phyloP scores from a whole-genome alignment of 2,888 invertebrate species.

The Scaptomyza flava region DNA sequence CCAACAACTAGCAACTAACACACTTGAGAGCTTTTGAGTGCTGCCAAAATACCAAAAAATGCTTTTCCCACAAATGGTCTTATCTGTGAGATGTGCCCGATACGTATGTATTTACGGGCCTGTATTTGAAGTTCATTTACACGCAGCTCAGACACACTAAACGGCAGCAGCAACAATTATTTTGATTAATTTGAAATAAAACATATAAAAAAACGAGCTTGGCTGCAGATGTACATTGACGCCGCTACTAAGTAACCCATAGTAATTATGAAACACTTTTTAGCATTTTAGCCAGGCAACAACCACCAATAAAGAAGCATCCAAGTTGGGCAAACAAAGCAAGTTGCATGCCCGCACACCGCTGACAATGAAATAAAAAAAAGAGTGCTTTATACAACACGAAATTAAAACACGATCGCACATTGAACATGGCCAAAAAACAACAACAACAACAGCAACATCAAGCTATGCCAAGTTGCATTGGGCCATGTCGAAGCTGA shows the following conservation, averaged over 20 bases:
- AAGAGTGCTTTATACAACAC: conserved; percentile 67
- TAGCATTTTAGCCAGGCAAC: conserved; percentile 66
- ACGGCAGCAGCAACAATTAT: conserved; percentile 57
- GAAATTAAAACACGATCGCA: conserved; percentile 78
- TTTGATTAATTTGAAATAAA: conserved; percentile 68
- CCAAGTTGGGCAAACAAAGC: conserved; percentile 49
- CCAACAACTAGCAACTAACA: conserved; percentile 18
- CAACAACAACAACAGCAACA: conserved; percentile 5
- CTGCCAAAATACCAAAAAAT: conserved; percentile 42
- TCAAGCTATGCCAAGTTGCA: conserved; percentile 61
- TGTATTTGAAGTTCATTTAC: conserved; percentile 71
- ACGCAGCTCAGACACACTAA: conserved; percentile 61
- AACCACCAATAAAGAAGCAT: conserved; percentile 39
- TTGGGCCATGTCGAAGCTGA: conserved; percentile 76
- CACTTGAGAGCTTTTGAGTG: conserved; percentile 10
- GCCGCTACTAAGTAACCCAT: conserved; percentile 47
- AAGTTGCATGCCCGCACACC: conserved; percentile 77
- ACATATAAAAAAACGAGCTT: conserved; percentile 17
- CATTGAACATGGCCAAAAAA: conserved; percentile 64
- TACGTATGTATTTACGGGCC: not conserved
- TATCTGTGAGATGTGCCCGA: conserved; percentile 47
- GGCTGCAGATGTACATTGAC: conserved; percentile 63
- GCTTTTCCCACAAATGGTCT: conserved; percentile 66
- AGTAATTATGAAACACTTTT: conserved; percentile 76
- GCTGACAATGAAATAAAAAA: conserved; percentile 70